These are phyloP conservation scores for Brachyistius frenatus DNA, from an alignment of 2,113 vertebrate species.

Conservation along the genomic window DNA sequence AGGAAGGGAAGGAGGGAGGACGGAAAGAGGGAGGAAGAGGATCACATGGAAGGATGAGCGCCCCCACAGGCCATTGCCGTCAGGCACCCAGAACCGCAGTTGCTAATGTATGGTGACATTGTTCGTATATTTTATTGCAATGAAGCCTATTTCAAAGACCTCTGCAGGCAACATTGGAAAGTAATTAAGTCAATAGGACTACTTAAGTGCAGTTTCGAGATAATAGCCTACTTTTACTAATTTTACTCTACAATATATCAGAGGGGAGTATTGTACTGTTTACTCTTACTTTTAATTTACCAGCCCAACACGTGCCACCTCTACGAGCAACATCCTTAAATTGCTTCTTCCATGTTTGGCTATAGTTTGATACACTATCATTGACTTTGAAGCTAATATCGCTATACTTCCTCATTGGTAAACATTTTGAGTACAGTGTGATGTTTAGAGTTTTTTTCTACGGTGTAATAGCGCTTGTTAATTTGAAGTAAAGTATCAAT, in stretches of 20 bases:
- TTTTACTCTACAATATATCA: background rate
- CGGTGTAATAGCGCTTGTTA: no score
- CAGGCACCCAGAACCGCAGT: background rate
- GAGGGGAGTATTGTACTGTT: background rate
- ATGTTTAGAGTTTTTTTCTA: no score
- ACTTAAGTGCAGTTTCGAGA: background rate
- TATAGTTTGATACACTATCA: background rate
- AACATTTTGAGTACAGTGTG: background rate
- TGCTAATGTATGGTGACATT: background rate
- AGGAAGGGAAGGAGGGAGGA: background rate
- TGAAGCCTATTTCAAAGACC: no score
- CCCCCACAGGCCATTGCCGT: slow-evolving; percentile 52
- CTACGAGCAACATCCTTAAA: no score
- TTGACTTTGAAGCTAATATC: background rate
- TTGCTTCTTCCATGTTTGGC: no score
- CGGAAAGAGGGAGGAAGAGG: background rate
- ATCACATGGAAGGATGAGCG: slow-evolving; percentile 48
- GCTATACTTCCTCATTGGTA: background rate
- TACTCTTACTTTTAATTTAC: slow-evolving; percentile 11
- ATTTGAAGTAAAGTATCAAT: no score
- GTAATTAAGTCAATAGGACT: background rate
- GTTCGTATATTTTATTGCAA: background rate
- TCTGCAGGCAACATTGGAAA: no score
- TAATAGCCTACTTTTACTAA: background rate
- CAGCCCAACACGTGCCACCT: background rate